Base-by-base conservation (phyloP, 2,888 invertebrate species). In the Eupeodes latifasciatus region DNA sequence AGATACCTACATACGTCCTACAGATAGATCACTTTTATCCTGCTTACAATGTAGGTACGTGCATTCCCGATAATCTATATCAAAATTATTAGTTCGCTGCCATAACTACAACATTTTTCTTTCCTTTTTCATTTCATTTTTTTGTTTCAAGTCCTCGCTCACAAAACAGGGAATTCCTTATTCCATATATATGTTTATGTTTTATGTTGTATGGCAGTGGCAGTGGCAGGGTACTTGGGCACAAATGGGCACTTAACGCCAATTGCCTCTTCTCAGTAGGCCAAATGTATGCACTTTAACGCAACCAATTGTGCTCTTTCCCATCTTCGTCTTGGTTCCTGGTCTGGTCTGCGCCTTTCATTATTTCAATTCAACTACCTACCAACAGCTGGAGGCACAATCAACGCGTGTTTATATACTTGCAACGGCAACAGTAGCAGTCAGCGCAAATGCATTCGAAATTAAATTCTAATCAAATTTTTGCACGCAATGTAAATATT, bases 391-490 rank as follows among this genome's bases (percentile, higher is more conserved):
- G 66, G 61, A 72, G 84, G 85, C 69, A 78, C 76, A 77, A 81
- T 83, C 78, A 67, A 87, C 80, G 87, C 87, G 87, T 84, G 76
- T 81, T 83, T 44, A 71, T 55, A 71, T 71, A 53, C 55, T 55
- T 12, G 40, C 40, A 75, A 62, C 49, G 12, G 12, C 49, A 49
- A 74, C 88, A 74, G 88, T 84, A 84, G 84, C 88, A 53, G 55
- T 51, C 57, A 77, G 40, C 34, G 74, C 67, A 57, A 84, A 81
- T 88, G 88, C 84, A 88, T 81, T 88, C 88, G 78, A 81, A 85
- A 88, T 88, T 88, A 91, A 91, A 89, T 91, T 92, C 90, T 90
- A 92, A 91, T 92, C 91, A 91, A 91, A 91, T 91, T 92, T 91
- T 91, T 90, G 91, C 92, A 92, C 91, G 91, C 91, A 90, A 92